Evolutionary conservation across 2,797 vertebrate genomes (phyloP), one percentile per base, ranked within the genome.

Genomic region (Tarsius wallacei): DNA sequence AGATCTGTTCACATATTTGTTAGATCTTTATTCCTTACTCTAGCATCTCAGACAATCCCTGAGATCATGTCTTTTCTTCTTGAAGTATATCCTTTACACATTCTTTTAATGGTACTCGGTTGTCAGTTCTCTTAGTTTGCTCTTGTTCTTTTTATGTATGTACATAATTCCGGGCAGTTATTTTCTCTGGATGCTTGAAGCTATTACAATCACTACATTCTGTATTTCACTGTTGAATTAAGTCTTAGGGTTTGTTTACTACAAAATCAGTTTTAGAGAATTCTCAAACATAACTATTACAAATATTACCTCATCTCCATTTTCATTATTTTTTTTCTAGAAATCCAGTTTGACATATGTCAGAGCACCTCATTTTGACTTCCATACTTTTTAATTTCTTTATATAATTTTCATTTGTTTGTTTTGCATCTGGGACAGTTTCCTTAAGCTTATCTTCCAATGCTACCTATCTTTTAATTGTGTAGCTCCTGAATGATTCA

Each of bases 401-500:
- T 94, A 51, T 15, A 76, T 63, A 73, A 81, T 77, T 31, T 70
- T 1, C 1, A 42, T 36, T 21, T 66, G 9, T 85, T 80, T 49
- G 10, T 90, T 47, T 80, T 90, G 51, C 28, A 66, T 90, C 33
- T 94, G 51, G 16, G 42, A 4, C 26, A 80, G 12, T 83, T 86
- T 94, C 22, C 66, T 86, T 80, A 94, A n/a, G 16, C 5, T 81
- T 92, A 59, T 87, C 49, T 95, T 87, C 73, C n/a, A 87, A 47
- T 49, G 28, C 85, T 90, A 66, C 1, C 70, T 53, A 42, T 3
- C 6, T 7, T 68, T 94, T 93, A 74, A 36, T 31, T 31, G 47
- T 68, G 0, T 87, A 93, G 19, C 6, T 83, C 31, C 55, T 85
- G 61, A 87, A 82, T 71, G 71, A 84, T 42, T 6, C 63, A 85